Evolutionary conservation across 2,888 invertebrate species (phyloP), one percentile per base, ranked within the genome.

Genomic region (Drosophila parthenogenetica): DNA sequence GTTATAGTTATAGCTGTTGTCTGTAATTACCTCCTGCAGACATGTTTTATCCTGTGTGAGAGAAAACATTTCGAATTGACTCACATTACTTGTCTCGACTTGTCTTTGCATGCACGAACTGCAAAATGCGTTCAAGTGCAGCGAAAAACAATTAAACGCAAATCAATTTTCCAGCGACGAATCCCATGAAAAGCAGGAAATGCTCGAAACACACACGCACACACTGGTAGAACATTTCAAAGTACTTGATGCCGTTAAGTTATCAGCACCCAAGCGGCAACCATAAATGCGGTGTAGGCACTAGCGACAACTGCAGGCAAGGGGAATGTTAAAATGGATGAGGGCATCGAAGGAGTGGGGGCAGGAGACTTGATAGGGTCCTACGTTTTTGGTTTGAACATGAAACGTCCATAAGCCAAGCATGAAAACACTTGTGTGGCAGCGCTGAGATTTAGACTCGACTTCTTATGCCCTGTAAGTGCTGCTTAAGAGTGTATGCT

Each of bases 91-190:
- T 13, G 37, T n/a, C 5, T 51, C 29, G 50, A 19, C 14, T 45
- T 45, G 32, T 14, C 45, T 53, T 58, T 51, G 78, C 78, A 81
- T 81, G 81, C 76, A 80, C 74, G 73, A 81, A 74, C 69, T 77
- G 77, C 68, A 74, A 69, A 79, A 70, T 59, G 79, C 73, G 60
- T 53, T 81, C 81, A 55, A 81, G 71, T 79, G 79, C 73, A 81
- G 66, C 81, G 77, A 74, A 42, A 79, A 81, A 73, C 77, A 81
- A 81, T 81, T 81, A 81, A 81, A 79, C 55, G 54, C 50, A 74
- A 81, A 81, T 74, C 76, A 79, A 76, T 77, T 74, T 76, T 74
- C 69, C 70, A 67, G 68, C 61, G 59, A 64, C 67, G 66, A 54
- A 25, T 32, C 55, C 45, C 71, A 71, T 70, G 75, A 75, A 75